Evolutionary conservation across 2,113 vertebrate species (phyloP), one percentile per base, ranked within the genome.

Genomic region (Hemiprocne comata): DNA sequence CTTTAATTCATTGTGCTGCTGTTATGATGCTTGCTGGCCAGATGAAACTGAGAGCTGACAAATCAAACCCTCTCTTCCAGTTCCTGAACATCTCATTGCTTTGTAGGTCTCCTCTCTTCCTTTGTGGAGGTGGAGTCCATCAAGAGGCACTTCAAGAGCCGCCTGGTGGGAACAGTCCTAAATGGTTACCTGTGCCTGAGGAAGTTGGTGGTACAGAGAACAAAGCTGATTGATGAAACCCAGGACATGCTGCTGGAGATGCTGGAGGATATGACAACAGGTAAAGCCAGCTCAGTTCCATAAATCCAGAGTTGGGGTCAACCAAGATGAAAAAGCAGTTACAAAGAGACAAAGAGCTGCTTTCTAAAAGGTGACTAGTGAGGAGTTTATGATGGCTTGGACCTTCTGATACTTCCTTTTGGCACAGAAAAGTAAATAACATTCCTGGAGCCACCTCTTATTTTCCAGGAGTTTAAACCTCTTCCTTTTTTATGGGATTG

Each of bases 181-280:
- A 99, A 99, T 4, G 99, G 99, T 10, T 99, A 99, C 97, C 97
- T 99, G 94, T 99, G 99, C 88, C 97, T 99, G 81, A 98, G 99
- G 86, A 99, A 99, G 93, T 91, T 99, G 85, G 99, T 99, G 93
- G 99, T 99, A 54, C 99, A 99, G 97, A 98, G 99, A 77, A 99
- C 99, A n/a, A 99, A 99, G 93, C 98, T 99, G 78, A 99, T 99
- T 0, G 99, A 99, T 50, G 99, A 99, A 97, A 99, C 99, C 8
- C 99, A 99, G 97, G 99, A 99, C 95, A 99, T 99, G 99, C 98
- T 99, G 95, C 97, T 99, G 78, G 99, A 99, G 97, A 99, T 99
- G 99, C 98, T 99, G 93, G 99, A 99, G 95, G 99, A 99, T 97
- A 99, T 99, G 99, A 99, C 99, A 25, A 99, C 99, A 98, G 99